These are phyloP conservation scores for Melanotaenia parkinsoni DNA, from an alignment of 2,797 vertebrate species.

Conservation along the genomic window DNA sequence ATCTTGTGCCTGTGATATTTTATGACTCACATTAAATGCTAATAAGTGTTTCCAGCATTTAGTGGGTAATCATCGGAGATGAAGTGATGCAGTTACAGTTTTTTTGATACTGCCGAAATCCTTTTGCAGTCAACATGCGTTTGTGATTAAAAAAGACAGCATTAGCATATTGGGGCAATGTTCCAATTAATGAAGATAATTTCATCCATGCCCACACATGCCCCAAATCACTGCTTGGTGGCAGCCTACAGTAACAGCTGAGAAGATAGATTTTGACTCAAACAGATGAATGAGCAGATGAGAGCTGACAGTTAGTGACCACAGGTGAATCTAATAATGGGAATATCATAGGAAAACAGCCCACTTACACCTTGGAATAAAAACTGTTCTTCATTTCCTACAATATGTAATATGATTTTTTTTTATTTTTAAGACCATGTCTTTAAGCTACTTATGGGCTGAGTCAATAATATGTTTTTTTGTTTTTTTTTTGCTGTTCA, in stretches of 20 bases:
- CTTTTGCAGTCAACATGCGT: slow-evolving; percentile 64
- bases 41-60: slow-evolving; percentile 56
- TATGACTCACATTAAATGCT: slow-evolving; percentile 34
- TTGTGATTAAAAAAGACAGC: slow-evolving; percentile 59
- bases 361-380: slow-evolving; percentile 13
- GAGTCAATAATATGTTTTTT: background rate
- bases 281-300: slow-evolving; percentile 74
- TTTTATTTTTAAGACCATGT: background rate
- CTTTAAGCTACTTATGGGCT: background rate
- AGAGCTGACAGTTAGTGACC: slow-evolving; percentile 59
- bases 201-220: slow-evolving; percentile 71
- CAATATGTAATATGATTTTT: background rate
- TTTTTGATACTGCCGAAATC: slow-evolving; percentile 61
- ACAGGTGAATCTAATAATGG: slow-evolving; percentile 63
- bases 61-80: slow-evolving; percentile 39
- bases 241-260: slow-evolving; percentile 57
- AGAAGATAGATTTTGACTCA: slow-evolving; percentile 63
- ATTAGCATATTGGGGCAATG: slow-evolving; percentile 74
- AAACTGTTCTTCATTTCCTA: slow-evolving; percentile 10
- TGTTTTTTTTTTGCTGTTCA: background rate
- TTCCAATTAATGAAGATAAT: slow-evolving; percentile 76
- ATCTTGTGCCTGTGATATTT: slow-evolving; percentile 71
- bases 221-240: slow-evolving; percentile 59
- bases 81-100: slow-evolving; percentile 41
- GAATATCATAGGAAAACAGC: slow-evolving; percentile 40